Conservation (phyloP, 2,113 vertebrate genomes). For the Paramormyrops kingsleyae region DNA sequence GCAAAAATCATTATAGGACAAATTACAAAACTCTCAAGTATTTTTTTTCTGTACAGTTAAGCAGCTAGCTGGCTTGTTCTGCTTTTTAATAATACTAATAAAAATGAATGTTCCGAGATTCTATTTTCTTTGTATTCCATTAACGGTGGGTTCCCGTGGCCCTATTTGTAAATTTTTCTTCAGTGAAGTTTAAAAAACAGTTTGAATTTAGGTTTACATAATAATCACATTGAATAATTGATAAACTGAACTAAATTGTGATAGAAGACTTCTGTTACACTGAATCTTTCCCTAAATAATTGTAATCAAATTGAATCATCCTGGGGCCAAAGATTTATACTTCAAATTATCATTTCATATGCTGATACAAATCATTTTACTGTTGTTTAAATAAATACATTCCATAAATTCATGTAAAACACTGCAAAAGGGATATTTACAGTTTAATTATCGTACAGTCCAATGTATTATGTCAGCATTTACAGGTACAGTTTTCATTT, state of each 20-base stretch:
- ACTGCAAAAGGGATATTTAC: neutral
- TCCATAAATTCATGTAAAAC: neutral
- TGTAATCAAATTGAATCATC: neutral
- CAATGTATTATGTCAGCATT: neutral
- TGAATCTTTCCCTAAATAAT: neutral
- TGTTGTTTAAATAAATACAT: neutral
- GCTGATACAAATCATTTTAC: neutral
- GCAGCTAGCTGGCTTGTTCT: neutral
- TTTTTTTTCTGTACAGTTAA: neutral
- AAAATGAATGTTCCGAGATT: neutral
- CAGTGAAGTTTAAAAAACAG: neutral
- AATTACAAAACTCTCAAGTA: neutral
- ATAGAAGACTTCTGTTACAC: neutral
- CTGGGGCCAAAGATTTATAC: neutral
- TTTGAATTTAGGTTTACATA: neutral
- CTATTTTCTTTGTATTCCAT: neutral
- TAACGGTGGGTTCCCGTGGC: neutral
- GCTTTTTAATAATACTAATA: neutral
- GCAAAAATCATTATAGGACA: neutral
- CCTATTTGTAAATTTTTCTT: neutral
- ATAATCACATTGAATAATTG: neutral
- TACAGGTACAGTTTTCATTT: neutral
- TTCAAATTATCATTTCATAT: neutral
- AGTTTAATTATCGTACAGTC: neutral
- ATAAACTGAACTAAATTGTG: neutral